Base-by-base conservation (phyloP, 2,888 invertebrate species). In the Toxonevra muliebris region DNA sequence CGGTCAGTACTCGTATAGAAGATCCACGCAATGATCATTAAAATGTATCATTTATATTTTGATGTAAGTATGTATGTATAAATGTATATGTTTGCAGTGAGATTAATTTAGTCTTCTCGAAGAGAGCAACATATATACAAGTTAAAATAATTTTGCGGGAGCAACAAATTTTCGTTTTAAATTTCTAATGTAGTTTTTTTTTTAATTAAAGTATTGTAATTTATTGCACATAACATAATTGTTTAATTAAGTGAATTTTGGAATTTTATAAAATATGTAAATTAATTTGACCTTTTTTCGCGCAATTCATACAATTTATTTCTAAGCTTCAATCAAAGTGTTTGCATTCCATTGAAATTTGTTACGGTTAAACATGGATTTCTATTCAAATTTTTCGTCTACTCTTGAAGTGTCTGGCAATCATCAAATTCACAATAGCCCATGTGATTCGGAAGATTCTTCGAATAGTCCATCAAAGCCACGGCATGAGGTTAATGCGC, bases 401-500 rank as follows among this genome's bases (percentile, higher is more conserved):
- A 66, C 12, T n/a, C 11, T 62, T 4, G 57, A 68, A 42, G 58
- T 61, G 40, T 65, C 68, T 57, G 62, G 70, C 53, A 69, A 68
- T 17, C 60, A 68, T 1, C 69, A 65, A 48, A 76, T 73, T 69
- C 75, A 75, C 17, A 69, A 74, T 9, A 77, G 77, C 65, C 75
- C 76, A 5, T 74, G 75, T 8, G 78, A 77, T 70, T 77, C 85
- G 79, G 74, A 85, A 78, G 74, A 85, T 77, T 75, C 76, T 69
- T 71, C 76, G 68, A 66, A 83, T 84, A 73, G 75, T 80, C 78
- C 71, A 75, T 86, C 74, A n/a, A 90, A 88, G 77, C 92, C 92
- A 78, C 86, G 93, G 72, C 91, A 90, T 79, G 93, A 93, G 78
- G 93, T 93, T 1, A 94, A 94, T 80, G 94, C 94, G 1, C 88